Base-by-base conservation (phyloP, 2,888 invertebrate species). In the Acronicta psi region DNA sequence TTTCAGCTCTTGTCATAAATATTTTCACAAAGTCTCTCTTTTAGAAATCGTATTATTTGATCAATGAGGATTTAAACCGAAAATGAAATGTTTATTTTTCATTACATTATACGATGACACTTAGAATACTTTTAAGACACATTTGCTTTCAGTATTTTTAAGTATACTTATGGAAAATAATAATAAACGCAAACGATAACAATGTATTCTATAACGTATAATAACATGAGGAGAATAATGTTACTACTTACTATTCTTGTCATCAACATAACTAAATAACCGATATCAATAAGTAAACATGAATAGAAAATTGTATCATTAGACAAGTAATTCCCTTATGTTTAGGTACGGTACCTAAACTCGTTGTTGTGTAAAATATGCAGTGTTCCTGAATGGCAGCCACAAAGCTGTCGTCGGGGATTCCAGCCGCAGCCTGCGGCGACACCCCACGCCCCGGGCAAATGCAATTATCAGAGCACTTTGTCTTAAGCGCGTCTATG, bases 381-480 rank as follows among this genome's bases (percentile, higher is more conserved):
- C 58, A 18, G 52, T 43, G 47, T 65, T 49, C 49, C 44, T 36
- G 69, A 68, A 72, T 67, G 58, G 55, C 43, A 40, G 36, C 37
- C 42, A 64, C 47, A 34, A 40, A 44, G 66, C 45, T 45, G 47
- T 43, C 47, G 40, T 38, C 54, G 42, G 38, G 49, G 31, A 57
- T 41, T 50, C 59, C 51, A 23, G 20, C 62, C 66, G 42, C 66
- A 69, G 54, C 73, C 72, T 59, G 74, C 54, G 77, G 83, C 72
- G 78, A 66, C 75, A 53, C 73, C 50, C 56, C 70, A 54, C 65
- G 69, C 69, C 55, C 62, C 44, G 51, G 37, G 59, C 69, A 68
- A 89, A 91, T 85, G 83, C 85, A 90, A 91, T 91, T 91, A 91
- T 80, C 76, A 62, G 56, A 84, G 84, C 89, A 90, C 90, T 91